These are phyloP conservation scores for Solen grandis DNA, from an alignment of 1,140 invertebrate genomes.

Conservation along the genomic window DNA sequence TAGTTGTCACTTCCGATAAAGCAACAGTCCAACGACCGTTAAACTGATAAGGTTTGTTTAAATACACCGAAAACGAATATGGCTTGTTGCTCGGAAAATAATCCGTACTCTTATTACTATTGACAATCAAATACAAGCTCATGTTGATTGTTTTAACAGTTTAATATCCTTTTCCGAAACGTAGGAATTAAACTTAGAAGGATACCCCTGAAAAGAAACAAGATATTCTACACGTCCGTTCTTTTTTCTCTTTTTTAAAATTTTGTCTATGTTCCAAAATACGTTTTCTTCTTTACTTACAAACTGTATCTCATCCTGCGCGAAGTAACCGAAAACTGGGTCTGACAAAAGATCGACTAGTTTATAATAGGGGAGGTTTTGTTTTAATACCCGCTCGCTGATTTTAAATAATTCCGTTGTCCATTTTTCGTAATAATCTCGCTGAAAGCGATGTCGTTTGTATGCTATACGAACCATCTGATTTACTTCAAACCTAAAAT, in stretches of 20 bases:
- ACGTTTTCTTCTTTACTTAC: constrained; percentile 23
- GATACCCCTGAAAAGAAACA: constrained; percentile 12
- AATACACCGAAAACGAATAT: constrained; percentile 13
- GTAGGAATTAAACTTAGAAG: constrained; percentile 10
- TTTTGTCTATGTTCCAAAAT: constrained; percentile 1
- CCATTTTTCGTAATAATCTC: constrained; percentile 14
- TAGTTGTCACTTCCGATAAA: not conserved
- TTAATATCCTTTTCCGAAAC: constrained; percentile 9
- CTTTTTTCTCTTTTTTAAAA: constrained; percentile 21
- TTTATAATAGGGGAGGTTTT: not conserved
- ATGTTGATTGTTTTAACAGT: not conserved
- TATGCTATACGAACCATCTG: not conserved
- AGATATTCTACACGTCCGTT: too few species aligned
- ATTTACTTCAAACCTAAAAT: not conserved
- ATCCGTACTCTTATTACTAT: constrained; percentile 7
- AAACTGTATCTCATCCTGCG: not conserved
- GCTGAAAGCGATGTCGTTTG: not conserved
- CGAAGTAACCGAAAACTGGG: too few species aligned
- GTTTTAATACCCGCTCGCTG: not conserved
- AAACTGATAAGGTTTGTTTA: not conserved
- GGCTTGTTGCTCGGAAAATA: constrained; percentile 23
- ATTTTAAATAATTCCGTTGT: constrained; percentile 11
- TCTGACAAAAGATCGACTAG: constrained; percentile 2
- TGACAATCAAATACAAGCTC: too few species aligned
- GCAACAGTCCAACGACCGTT: not conserved